A percentile compares a stretch with the other conserved stretches of the same genome.
Evolutionary conservation across 2,113 vertebrate species (phyloP).

Genomic region (Rafetus swinhoei): DNA sequence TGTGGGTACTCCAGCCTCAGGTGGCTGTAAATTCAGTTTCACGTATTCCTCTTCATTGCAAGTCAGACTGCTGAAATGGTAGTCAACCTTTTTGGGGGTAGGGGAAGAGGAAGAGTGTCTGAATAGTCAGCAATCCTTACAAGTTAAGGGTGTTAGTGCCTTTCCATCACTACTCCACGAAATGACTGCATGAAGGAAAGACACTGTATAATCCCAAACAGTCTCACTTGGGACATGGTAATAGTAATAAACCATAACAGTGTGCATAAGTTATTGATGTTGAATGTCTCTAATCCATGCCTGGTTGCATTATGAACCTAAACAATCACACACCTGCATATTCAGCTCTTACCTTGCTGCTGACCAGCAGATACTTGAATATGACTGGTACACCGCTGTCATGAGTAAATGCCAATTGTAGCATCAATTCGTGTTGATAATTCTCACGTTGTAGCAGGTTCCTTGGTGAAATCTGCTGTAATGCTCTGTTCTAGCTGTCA

Average conservation of each 20-base stretch:
- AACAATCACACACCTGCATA: not conserved
- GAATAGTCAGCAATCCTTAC: not conserved
- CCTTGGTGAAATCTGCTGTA: accelerated
- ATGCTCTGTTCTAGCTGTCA: accelerated
- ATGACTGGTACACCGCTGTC: not conserved
- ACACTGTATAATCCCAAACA: not conserved
- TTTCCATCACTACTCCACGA: not conserved
- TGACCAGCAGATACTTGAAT: not conserved
- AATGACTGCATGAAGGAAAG: not conserved
- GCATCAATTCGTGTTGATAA: not conserved
- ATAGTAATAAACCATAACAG: not conserved
- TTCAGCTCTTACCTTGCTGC: not conserved
- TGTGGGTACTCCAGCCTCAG: not conserved
- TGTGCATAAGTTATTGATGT: not conserved
- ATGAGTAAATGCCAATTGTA: not conserved
- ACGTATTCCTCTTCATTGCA: not conserved
- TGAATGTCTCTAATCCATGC: not conserved
- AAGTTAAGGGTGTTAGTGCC: too few species aligned
- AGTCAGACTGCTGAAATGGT: not conserved
- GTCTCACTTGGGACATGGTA: not conserved
- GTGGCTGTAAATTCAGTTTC: not conserved
- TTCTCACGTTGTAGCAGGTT: not conserved
- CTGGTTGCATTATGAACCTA: not conserved
- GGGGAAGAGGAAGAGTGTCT: not conserved
- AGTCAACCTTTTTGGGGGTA: not conserved